phyloP scores from a whole-genome alignment of 2,888 invertebrate genomes.

The Apocheima hispidaria region DNA sequence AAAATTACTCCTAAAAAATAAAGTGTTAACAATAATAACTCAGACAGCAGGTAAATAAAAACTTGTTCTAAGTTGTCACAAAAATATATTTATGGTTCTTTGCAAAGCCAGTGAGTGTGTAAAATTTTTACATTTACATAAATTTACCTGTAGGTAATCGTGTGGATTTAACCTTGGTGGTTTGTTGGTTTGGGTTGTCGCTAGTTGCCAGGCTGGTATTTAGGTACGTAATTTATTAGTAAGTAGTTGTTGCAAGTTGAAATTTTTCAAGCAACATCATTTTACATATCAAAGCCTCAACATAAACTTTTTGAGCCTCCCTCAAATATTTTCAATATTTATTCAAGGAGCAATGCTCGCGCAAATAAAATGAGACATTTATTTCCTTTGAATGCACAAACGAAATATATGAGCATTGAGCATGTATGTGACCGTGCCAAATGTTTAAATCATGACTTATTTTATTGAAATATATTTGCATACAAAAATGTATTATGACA shows the following conservation, averaged over 20 bases:
- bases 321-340: conserved; percentile 11
- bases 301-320: not conserved
- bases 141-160: conserved; percentile 5
- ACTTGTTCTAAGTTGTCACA: not conserved
- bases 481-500: conserved; percentile 20
- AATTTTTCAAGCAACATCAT: not conserved
- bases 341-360: conserved; percentile 11
- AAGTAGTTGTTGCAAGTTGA: too few relatives aligned
- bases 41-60: too few relatives aligned
- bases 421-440: conserved; percentile 33
- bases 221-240: conserved; percentile 13
- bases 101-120: not conserved
- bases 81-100: not conserved
- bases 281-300: conserved; percentile 12
- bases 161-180: conserved; percentile 14
- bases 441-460: conserved; percentile 39
- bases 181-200: conserved; percentile 2
- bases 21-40: not conserved
- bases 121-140: not conserved
- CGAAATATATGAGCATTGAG: conserved; percentile 36
- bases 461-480: conserved; percentile 34
- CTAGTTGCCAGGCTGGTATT: conserved; percentile 5
- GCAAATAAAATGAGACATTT: conserved; percentile 26
- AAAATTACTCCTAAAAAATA: too few relatives aligned
- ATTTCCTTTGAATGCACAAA: conserved; percentile 40